Evolutionary conservation across 2,113 vertebrate genomes (phyloP).

Genomic region (Benthochromis sp.): DNA sequence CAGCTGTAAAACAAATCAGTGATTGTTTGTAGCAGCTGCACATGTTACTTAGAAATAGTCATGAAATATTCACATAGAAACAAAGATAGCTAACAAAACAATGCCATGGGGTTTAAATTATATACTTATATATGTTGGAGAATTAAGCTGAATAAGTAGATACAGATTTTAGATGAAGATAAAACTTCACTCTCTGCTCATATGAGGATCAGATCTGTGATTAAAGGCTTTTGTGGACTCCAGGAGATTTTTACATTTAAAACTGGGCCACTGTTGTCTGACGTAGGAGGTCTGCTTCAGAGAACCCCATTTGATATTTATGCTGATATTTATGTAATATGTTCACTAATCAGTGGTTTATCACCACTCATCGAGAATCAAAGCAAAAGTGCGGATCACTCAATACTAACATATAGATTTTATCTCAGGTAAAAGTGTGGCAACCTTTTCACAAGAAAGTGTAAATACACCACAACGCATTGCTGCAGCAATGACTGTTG

Average conservation of each 20-base stretch:
- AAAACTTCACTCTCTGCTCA: rapidly evolving
- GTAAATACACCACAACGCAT: background rate
- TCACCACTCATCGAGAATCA: background rate
- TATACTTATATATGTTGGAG: rapidly evolving
- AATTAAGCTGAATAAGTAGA: background rate
- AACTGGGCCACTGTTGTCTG: background rate
- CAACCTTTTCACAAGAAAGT: background rate
- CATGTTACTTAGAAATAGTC: background rate
- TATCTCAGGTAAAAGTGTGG: background rate
- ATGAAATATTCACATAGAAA: background rate
- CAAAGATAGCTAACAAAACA: rapidly evolving
- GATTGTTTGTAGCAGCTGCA: background rate
- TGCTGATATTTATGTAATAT: background rate
- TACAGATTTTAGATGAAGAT: background rate
- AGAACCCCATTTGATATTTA: background rate
- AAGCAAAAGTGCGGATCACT: background rate
- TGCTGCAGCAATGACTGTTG: background rate
- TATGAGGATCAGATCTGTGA: background rate
- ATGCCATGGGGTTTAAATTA: background rate
- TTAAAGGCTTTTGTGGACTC: background rate
- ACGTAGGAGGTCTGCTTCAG: rapidly evolving
- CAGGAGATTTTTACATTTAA: background rate
- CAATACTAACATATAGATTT: background rate
- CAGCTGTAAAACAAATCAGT: background rate
- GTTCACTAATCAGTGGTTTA: background rate